These are phyloP conservation scores for Cerceris ruficornis DNA, from an alignment of 2,888 invertebrate species.

Conservation along the genomic window DNA sequence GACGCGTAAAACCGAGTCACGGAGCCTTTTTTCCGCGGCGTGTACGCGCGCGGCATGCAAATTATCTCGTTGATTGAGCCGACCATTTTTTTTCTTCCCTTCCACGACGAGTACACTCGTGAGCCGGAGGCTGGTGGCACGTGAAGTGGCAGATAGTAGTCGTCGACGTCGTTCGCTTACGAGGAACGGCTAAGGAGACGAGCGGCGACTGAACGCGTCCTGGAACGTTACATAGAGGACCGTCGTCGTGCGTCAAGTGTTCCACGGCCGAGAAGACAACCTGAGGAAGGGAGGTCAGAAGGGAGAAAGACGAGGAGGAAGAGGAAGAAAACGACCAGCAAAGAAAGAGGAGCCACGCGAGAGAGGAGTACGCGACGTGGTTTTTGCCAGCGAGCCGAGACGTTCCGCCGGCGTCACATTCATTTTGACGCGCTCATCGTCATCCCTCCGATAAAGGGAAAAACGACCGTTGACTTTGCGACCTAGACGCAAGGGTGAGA, in stretches of 20 bases:
- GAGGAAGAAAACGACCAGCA: slow-evolving; percentile 41
- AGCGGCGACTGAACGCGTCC: slow-evolving; percentile 55
- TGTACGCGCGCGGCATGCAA: slow-evolving; percentile 49
- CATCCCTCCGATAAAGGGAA: slow-evolving; percentile 48
- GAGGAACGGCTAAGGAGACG: slow-evolving; percentile 51
- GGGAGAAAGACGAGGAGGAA: slow-evolving; percentile 34
- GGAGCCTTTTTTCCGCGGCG: slow-evolving; percentile 17
- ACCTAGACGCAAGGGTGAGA: background rate
- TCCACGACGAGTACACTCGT: slow-evolving; percentile 54
- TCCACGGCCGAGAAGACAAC: slow-evolving; percentile 53
- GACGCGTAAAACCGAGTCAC: slow-evolving; percentile 14
- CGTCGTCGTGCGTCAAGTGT: slow-evolving; percentile 65
- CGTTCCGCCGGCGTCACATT: slow-evolving; percentile 74
- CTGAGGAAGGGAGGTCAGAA: slow-evolving; percentile 26
- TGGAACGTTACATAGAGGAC: slow-evolving; percentile 58
- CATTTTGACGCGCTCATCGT: slow-evolving; percentile 71
- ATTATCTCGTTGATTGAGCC: slow-evolving; percentile 62
- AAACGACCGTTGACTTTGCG: slow-evolving; percentile 15
- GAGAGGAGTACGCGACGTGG: slow-evolving; percentile 64
- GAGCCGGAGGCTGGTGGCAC: slow-evolving; percentile 61
- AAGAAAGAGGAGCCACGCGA: slow-evolving; percentile 67
- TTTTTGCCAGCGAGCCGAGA: slow-evolving; percentile 72
- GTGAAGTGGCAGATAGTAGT: slow-evolving; percentile 65
- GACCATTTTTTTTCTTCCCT: slow-evolving; percentile 28
- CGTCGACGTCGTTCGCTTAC: slow-evolving; percentile 57